Base-by-base conservation (phyloP, 2,888 invertebrate species). In the Eilema depressum region DNA sequence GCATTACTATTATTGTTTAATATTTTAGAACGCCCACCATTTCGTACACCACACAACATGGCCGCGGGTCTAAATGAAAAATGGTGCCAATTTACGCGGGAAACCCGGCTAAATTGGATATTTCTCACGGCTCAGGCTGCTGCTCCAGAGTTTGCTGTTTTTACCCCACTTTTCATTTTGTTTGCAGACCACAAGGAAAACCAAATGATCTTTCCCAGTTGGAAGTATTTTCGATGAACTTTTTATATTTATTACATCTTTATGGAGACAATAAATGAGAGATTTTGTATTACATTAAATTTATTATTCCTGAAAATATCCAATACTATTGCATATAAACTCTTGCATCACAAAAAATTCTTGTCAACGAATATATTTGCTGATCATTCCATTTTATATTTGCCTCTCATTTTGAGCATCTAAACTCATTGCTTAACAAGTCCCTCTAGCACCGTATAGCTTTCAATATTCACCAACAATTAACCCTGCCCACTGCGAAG, bases 81-180 rank as follows among this genome's bases (percentile, higher is more conserved):
- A 95, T 94, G 89, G 90, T 91, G 89, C 86, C 94, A 92, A 95
- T 95, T 94, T 94, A 89, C 87, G 88, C 92, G 90, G 91, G 88
- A 92, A 93, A 91, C 91, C 89, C 90, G 85, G 89, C 91, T 90
- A 94, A 94, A 94, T 94, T 94, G 94, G 93, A 92, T 92, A 93
- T 93, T 93, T 93, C 91, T 92, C 93, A 91, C 91, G 87, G 89
- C 90, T 89, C 85, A 90, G 85, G 86, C 88, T 85, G 67, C 64
- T 66, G 85, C 78, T 83, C 85, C 80, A 85, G 81, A 87, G 86
- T 87, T 89, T 81, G 81, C 84, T 83, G 80, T 88, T 85, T 88
- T 89, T 89, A 70, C 84, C 83, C 81, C 75, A 73, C 73, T 78
- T 77, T 73, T 71, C 73, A 76, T 78, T 80, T 79, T 80, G 77